These are phyloP conservation scores for Larimichthys crocea DNA, from an alignment of 2,113 vertebrate genomes.

Conservation along the genomic window DNA sequence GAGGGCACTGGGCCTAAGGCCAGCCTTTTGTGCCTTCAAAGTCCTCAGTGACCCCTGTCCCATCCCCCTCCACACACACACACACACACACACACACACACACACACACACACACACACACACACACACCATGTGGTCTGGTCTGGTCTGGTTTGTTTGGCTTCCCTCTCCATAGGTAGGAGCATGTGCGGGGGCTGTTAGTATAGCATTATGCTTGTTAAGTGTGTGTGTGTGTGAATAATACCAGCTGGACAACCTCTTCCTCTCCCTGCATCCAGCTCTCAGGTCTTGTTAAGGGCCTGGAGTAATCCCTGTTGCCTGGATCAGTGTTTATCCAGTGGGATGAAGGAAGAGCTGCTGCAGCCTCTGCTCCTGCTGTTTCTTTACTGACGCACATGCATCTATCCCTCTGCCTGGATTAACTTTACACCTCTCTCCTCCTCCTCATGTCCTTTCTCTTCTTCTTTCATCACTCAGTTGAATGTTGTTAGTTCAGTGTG, in stretches of 20 bases:
- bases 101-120: conserved; percentile 28
- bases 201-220: conserved; percentile 32
- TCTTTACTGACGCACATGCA: not conserved
- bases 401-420: not conserved
- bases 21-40: conserved; percentile 68
- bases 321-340: conserved; percentile 62
- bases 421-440: not conserved
- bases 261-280: conserved; percentile 39
- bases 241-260: conserved; percentile 66
- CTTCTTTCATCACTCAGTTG: not conserved
- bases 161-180: conserved; percentile 55
- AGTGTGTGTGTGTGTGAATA: conserved; percentile 40
- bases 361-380: conserved; percentile 39
- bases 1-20: conserved; percentile 72
- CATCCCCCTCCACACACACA: conserved; percentile 35
- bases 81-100: conserved; percentile 27
- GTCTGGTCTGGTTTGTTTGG: conserved; percentile 56
- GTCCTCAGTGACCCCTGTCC: conserved; percentile 61
- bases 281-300: conserved; percentile 57
- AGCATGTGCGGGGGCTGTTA: conserved; percentile 49
- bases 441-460: not conserved
- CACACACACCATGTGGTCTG: conserved; percentile 39
- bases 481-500: not conserved
- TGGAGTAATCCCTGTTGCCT: conserved; percentile 45
- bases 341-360: conserved; percentile 33